phyloP scores from a whole-genome alignment of 2,797 vertebrate genomes.

The Sebastes trivittatus region DNA sequence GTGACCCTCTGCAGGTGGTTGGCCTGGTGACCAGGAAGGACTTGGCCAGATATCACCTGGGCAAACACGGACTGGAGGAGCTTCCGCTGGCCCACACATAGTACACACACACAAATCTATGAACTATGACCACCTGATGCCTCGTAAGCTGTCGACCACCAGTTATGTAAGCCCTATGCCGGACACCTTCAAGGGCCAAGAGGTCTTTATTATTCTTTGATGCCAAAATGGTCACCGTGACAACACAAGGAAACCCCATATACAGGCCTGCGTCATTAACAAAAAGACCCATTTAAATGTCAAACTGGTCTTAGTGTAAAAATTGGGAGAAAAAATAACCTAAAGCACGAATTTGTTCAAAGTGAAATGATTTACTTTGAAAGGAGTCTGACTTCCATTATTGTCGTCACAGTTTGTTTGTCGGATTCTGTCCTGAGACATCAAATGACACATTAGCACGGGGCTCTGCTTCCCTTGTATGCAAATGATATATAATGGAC shows the following conservation, averaged over 20 bases:
- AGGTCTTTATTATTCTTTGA: background rate
- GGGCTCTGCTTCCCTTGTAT: background rate
- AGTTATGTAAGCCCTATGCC: slow-evolving; percentile 45
- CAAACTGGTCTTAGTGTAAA: background rate
- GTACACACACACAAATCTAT: slow-evolving; percentile 39
- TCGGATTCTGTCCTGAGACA: background rate
- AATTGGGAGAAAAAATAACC: background rate
- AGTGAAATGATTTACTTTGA: background rate
- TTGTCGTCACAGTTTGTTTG: background rate
- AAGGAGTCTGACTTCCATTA: background rate
- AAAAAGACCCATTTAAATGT: background rate
- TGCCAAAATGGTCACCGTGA: slow-evolving; percentile 13
- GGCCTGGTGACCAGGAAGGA: slow-evolving; percentile 97
- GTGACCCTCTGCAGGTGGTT: slow-evolving; percentile 84
- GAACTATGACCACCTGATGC: slow-evolving; percentile 59
- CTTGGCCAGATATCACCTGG: slow-evolving; percentile 93
- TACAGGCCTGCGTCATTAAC: background rate
- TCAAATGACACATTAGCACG: background rate
- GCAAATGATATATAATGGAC: background rate
- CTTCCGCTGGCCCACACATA: slow-evolving; percentile 94
- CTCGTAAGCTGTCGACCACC: slow-evolving; percentile 42
- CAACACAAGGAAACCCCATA: background rate
- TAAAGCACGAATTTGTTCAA: background rate
- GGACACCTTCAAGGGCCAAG: background rate
- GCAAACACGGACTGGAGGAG: slow-evolving; percentile 95